Percentiles rank a stretch among this genome's conserved stretches.
Evolutionary conservation across 2,113 vertebrate species (phyloP).

Genomic region (Gavialis gangeticus): DNA sequence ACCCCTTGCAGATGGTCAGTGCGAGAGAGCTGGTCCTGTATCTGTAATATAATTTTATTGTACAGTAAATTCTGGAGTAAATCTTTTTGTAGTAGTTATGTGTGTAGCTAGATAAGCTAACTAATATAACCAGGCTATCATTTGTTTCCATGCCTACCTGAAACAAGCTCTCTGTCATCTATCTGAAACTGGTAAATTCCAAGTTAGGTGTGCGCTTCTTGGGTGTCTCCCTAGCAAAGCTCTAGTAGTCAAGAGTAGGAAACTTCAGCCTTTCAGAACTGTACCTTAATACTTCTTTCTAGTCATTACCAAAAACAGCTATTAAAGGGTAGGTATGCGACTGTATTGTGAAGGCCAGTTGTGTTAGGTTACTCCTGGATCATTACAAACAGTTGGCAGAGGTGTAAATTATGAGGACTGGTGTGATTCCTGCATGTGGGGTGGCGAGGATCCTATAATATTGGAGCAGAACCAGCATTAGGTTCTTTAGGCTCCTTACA

Average conservation of each 20-base stretch:
- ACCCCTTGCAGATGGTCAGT: too few relatives aligned
- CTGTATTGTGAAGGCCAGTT: rapidly evolving
- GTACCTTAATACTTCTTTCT: not conserved
- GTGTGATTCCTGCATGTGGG: not conserved
- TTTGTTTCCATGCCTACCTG: not conserved
- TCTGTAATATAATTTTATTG: too few relatives aligned
- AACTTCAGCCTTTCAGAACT: rapidly evolving
- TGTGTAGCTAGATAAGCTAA: not conserved
- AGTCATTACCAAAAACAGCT: not conserved
- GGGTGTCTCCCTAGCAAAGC: not conserved
- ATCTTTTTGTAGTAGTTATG: too few relatives aligned
- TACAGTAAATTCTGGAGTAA: too few relatives aligned
- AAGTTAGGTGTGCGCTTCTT: not conserved
- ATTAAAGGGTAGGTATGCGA: not conserved
- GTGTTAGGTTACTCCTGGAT: rapidly evolving
- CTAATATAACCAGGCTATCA: not conserved
- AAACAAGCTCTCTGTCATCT: not conserved
- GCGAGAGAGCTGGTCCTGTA: too few relatives aligned
- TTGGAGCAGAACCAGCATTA: not conserved
- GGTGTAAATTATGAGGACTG: not conserved
- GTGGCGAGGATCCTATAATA: not conserved
- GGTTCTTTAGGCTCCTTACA: not conserved
- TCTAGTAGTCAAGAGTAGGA: not conserved
- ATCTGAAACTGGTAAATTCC: not conserved
- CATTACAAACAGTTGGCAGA: not conserved